Conservation (phyloP, 2,888 invertebrate species). For the Drosophila planitibia region DNA sequence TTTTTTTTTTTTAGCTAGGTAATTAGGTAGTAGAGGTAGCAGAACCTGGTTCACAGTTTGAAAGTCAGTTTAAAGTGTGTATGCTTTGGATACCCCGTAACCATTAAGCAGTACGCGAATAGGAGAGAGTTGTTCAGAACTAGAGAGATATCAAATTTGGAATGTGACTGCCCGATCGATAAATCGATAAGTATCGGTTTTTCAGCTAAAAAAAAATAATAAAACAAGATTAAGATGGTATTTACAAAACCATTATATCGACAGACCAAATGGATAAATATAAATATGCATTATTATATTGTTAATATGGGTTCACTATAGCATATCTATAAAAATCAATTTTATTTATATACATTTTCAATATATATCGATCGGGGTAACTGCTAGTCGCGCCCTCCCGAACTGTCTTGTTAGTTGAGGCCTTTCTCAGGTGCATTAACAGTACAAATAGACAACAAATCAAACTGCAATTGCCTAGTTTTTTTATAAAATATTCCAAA, state of each 20-base stretch:
- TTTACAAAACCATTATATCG: neutral
- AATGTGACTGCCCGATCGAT: neutral
- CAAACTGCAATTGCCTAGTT: neutral
- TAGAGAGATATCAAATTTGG: neutral
- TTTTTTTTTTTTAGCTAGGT: neutral
- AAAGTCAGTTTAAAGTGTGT: neutral
- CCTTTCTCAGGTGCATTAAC: neutral
- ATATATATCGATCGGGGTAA: neutral
- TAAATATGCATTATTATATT: neutral
- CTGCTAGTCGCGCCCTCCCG: neutral
- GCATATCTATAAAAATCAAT: neutral
- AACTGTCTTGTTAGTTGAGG: neutral
- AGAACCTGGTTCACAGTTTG: constrained; percentile 10
- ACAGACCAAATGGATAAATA: neutral
- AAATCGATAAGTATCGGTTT: neutral
- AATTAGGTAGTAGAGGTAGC: neutral
- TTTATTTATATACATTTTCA: neutral
- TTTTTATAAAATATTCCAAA: constrained; percentile 3
- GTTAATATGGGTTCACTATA: neutral
- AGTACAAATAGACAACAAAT: neutral
- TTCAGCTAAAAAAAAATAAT: neutral
- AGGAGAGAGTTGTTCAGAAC: neutral
- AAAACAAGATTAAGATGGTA: neutral
- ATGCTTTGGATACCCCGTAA: neutral
- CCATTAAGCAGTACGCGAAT: too few species aligned